These are phyloP conservation scores for Prosapia bicincta DNA, from an alignment of 2,888 invertebrate genomes.

Conservation along the genomic window DNA sequence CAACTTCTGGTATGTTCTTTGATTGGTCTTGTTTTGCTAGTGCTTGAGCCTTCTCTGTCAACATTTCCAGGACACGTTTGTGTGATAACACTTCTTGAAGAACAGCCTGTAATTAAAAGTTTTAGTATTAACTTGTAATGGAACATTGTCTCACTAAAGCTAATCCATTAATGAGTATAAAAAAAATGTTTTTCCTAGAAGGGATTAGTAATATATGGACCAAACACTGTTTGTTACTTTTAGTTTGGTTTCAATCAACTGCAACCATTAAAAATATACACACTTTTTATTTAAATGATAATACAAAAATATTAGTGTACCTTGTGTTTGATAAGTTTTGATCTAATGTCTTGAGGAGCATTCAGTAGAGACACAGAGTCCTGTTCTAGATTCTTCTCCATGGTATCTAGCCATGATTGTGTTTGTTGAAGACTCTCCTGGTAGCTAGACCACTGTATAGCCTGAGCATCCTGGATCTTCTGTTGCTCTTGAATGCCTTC, in stretches of 20 bases:
- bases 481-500: constrained; percentile 81
- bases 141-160: too few relatives aligned
- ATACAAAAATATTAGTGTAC: too few relatives aligned
- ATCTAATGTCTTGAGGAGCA: constrained; percentile 79
- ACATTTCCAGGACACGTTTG: constrained; percentile 84
- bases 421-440: constrained; percentile 82
- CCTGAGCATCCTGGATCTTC: constrained; percentile 78
- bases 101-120: constrained; percentile 59
- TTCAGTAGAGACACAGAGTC: constrained; percentile 69
- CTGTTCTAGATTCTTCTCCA: constrained; percentile 71
- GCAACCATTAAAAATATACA: too few relatives aligned
- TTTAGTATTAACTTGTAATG: too few relatives aligned
- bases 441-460: constrained; percentile 78
- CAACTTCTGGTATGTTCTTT: constrained; percentile 59
- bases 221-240: too few relatives aligned
- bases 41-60: constrained; percentile 81
- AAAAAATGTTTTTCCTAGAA: too few relatives aligned
- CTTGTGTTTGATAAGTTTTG: constrained; percentile 80
- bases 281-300: too few relatives aligned
- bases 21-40: constrained; percentile 54
- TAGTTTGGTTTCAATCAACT: too few relatives aligned
- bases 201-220: too few relatives aligned
- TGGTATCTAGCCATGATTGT: constrained; percentile 78
- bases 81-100: constrained; percentile 88
- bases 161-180: too few relatives aligned